A percentile compares a stretch with the other conserved stretches of the same genome.
Conservation (phyloP, 2,888 invertebrate species). For the Agrilus cyanescens region DNA sequence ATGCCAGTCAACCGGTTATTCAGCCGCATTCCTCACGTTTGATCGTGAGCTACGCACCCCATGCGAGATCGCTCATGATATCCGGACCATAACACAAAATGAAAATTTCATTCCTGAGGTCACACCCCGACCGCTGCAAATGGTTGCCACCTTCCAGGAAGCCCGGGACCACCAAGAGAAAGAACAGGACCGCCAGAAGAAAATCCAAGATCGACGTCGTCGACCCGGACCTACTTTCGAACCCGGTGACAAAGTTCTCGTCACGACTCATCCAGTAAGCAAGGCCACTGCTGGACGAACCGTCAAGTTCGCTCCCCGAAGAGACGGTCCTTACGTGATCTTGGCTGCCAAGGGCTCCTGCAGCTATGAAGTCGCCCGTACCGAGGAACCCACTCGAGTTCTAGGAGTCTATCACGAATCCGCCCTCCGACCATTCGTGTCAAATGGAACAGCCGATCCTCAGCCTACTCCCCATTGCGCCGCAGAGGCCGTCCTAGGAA, state of each 20-base stretch:
- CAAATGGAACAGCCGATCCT: too few relatives aligned
- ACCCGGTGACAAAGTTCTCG: background rate
- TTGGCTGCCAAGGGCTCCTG: background rate
- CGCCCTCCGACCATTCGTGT: too few relatives aligned
- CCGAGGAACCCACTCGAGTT: constrained; percentile 9
- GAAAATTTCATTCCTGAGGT: constrained; percentile 24
- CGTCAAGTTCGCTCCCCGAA: constrained; percentile 2
- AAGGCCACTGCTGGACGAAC: background rate
- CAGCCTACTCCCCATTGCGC: too few relatives aligned
- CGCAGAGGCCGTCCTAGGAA: too few relatives aligned
- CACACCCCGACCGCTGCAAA: constrained; percentile 19
- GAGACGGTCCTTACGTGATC: constrained; percentile 3
- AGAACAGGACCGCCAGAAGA: constrained; percentile 6
- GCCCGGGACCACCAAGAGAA: constrained; percentile 3
- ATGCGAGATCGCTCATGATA: constrained; percentile 22
- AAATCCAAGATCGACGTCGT: constrained; percentile 7
- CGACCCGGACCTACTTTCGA: background rate
- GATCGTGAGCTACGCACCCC: constrained; percentile 26
- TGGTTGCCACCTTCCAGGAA: background rate
- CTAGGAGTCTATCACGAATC: too few relatives aligned
- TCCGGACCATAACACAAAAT: constrained; percentile 16
- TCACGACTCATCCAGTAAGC: too few relatives aligned
- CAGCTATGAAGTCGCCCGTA: constrained; percentile 5
- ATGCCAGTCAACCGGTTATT: constrained; percentile 21
- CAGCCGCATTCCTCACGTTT: constrained; percentile 26